phyloP scores from a whole-genome alignment of 2,888 invertebrate species.

The Euplexia lucipara region DNA sequence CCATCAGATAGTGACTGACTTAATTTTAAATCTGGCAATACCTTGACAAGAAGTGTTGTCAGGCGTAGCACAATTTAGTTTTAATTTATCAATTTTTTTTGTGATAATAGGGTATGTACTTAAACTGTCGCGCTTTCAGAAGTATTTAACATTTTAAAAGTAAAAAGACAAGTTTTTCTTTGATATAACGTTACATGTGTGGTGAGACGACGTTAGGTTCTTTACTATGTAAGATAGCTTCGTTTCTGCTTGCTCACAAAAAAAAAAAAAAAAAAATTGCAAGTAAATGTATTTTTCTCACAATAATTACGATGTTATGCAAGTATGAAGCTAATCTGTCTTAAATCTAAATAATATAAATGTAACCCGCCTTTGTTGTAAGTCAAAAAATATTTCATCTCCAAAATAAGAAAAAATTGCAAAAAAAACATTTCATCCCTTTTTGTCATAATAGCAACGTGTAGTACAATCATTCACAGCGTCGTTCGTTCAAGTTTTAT shows the following conservation, averaged over 20 bases:
- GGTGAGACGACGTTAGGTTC: constrained; percentile 90
- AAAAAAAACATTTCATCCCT: constrained; percentile 32
- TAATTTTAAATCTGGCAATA: constrained; percentile 76
- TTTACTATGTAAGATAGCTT: constrained; percentile 74
- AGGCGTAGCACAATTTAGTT: constrained; percentile 86
- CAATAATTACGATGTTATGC: constrained; percentile 54
- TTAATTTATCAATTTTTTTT: constrained; percentile 81
- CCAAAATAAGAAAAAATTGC: constrained; percentile 52
- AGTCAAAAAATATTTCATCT: constrained; percentile 47
- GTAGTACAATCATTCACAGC: constrained; percentile 68
- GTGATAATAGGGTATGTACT: constrained; percentile 89
- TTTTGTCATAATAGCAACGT: constrained; percentile 46
- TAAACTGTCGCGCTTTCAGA: constrained; percentile 77
- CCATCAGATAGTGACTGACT: constrained; percentile 87
- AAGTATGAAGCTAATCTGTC: constrained; percentile 81
- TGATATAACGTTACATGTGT: constrained; percentile 89
- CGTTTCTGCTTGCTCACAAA: constrained; percentile 75
- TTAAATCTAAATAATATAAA: constrained; percentile 73
- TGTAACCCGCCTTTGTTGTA: constrained; percentile 70
- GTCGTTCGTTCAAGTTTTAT: constrained; percentile 42
- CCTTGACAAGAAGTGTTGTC: constrained; percentile 69
- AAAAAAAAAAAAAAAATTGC: constrained; percentile 46
- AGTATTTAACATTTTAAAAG: constrained; percentile 69
- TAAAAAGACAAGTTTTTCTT: constrained; percentile 79
- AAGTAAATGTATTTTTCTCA: constrained; percentile 35